Conservation (phyloP, 2,888 invertebrate genomes). For the Drosophila maculinotata region DNA sequence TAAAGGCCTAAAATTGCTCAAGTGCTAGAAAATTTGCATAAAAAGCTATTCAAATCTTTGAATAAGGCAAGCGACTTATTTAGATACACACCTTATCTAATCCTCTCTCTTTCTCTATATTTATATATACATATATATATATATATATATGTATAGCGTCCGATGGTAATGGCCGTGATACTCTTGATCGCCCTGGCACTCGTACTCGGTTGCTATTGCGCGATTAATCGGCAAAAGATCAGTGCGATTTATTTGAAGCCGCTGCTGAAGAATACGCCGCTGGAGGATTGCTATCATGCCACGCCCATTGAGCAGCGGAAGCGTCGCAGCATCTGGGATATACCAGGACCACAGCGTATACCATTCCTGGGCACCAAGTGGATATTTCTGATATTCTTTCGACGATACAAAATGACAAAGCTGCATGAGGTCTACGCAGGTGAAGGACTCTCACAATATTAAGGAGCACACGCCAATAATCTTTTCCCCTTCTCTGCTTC, state of each 20-base stretch:
- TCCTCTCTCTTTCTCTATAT: constrained; percentile 2
- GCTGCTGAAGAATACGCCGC: constrained; percentile 65
- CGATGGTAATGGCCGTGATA: constrained; percentile 84
- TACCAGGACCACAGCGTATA: constrained; percentile 91
- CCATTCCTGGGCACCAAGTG: constrained; percentile 93
- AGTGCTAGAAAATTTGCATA: constrained; percentile 61
- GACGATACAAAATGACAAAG: constrained; percentile 89
- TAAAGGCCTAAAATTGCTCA: constrained; percentile 47
- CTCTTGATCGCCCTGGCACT: constrained; percentile 82
- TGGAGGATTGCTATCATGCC: constrained; percentile 76
- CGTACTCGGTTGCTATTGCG: constrained; percentile 82
- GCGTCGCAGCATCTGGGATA: constrained; percentile 82
- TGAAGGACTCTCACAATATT: constrained; percentile 80
- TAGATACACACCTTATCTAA: background rate
- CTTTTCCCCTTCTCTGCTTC: background rate
- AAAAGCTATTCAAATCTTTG: constrained; percentile 24
- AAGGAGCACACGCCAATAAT: constrained; percentile 20
- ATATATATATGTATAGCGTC: constrained; percentile 22
- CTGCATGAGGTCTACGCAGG: constrained; percentile 92
- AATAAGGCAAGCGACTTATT: constrained; percentile 30
- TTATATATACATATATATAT: background rate
- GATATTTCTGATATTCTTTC: constrained; percentile 88
- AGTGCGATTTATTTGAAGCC: constrained; percentile 73
- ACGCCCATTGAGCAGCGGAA: constrained; percentile 58
- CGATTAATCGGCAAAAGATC: constrained; percentile 77